Conservation (phyloP, 2,113 vertebrate species). For the Narcine bancroftii region DNA sequence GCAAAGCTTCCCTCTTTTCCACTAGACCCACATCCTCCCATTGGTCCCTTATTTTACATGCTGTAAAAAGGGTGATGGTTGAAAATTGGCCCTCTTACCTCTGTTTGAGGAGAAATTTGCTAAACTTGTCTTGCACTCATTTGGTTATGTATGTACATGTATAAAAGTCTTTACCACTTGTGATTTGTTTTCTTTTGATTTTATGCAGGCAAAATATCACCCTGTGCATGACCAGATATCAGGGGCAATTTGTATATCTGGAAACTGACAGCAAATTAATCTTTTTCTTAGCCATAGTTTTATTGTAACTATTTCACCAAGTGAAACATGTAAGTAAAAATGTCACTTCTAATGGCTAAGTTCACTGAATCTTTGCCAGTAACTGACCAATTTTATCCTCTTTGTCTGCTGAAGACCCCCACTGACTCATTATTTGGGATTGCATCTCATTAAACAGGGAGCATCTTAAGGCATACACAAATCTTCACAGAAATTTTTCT, state of each 20-base stretch:
- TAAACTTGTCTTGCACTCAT: neutral
- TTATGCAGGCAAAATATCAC: neutral
- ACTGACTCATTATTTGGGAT: neutral
- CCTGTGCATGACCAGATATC: too few relatives aligned
- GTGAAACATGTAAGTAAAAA: neutral
- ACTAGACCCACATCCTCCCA: neutral
- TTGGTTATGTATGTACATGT: neutral
- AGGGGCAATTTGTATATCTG: neutral
- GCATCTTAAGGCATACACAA: neutral
- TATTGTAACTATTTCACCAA: neutral
- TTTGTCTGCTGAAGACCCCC: neutral
- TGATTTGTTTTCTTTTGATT: slow-evolving; percentile 8
- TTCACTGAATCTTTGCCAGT: neutral
- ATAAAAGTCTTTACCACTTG: neutral
- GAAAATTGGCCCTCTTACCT: neutral
- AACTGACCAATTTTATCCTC: neutral
- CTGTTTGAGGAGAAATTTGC: neutral
- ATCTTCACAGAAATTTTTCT: neutral
- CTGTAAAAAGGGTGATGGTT: neutral
- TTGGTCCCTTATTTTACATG: neutral
- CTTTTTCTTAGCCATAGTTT: neutral
- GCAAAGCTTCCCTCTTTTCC: neutral
- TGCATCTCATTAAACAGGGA: neutral
- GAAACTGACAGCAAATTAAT: neutral
- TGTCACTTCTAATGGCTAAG: neutral